Percentiles rank a stretch among this genome's conserved stretches.
phyloP scores from a whole-genome alignment of 1,140 invertebrate genomes.

The Stegodyphus dumicola region DNA sequence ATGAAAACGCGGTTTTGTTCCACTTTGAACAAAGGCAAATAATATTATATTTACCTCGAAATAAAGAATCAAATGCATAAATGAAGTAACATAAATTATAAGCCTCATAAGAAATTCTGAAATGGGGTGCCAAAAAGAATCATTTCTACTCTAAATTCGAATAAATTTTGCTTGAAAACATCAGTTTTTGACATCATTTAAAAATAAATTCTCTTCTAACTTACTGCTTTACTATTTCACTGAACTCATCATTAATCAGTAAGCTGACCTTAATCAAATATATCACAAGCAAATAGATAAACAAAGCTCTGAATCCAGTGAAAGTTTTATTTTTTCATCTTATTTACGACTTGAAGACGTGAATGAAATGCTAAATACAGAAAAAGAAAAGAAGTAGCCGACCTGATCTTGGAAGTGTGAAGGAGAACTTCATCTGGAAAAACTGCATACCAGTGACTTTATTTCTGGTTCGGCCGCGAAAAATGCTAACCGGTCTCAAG shows the following conservation, averaged over 20 bases:
- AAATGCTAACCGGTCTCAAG: slow-evolving; percentile 1
- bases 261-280: background rate
- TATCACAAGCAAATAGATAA: background rate
- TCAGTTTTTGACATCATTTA: no score
- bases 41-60: no score
- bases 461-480: background rate
- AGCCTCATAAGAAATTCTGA: no score
- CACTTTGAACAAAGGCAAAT: no score
- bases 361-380: slow-evolving; percentile 11
- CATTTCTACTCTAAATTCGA: no score
- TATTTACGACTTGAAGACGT: slow-evolving; percentile 6
- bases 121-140: no score
- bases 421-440: slow-evolving; percentile 32
- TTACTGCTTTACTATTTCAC: background rate
- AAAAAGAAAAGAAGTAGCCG: slow-evolving; percentile 2
- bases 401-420: background rate
- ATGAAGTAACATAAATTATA: no score
- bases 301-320: background rate
- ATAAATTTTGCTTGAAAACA: no score
- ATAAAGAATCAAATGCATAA: no score
- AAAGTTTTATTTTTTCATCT: background rate
- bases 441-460: slow-evolving; percentile 26
- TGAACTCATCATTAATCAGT: slow-evolving; percentile 12
- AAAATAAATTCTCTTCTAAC: background rate
- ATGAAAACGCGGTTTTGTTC: no score